Conservation (phyloP, 1,140 invertebrate genomes). For the Coelopa frigida region DNA sequence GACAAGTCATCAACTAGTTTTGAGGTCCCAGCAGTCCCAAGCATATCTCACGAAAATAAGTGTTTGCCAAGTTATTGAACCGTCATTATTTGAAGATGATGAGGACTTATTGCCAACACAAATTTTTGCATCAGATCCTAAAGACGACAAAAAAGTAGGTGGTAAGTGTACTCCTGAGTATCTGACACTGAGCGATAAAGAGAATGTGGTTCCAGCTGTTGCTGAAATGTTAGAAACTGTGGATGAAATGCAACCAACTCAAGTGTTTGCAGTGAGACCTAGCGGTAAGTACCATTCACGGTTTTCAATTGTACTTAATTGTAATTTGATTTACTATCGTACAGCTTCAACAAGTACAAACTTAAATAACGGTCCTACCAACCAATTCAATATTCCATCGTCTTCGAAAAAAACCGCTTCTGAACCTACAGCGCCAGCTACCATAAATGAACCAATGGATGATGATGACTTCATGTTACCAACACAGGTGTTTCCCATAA, state of each 20-base stretch:
- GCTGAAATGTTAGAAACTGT: too few relatives aligned
- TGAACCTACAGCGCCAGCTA: too few relatives aligned
- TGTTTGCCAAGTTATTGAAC: not conserved
- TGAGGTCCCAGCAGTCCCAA: not conserved
- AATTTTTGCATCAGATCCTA: conserved; percentile 7
- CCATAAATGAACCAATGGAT: too few relatives aligned
- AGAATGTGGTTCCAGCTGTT: conserved; percentile 4
- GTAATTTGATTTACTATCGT: too few relatives aligned
- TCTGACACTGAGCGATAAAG: conserved; percentile 12
- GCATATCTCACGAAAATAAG: too few relatives aligned
- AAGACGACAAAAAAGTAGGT: not conserved
- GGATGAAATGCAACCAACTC: conserved; percentile 6
- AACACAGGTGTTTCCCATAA: too few relatives aligned
- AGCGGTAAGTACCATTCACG: conserved; percentile 1
- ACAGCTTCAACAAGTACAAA: too few relatives aligned
- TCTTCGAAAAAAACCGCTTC: too few relatives aligned
- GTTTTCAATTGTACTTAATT: not conserved
- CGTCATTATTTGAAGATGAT: conserved; percentile 7
- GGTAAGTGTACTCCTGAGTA: not conserved
- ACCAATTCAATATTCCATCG: too few relatives aligned
- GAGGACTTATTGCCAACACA: conserved; percentile 10
- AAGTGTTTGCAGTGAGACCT: not conserved
- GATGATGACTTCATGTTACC: too few relatives aligned
- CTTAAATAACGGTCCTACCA: too few relatives aligned
- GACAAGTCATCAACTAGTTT: not conserved